Conservation (phyloP, 1,140 invertebrate species). For the Drosophila cardini region DNA sequence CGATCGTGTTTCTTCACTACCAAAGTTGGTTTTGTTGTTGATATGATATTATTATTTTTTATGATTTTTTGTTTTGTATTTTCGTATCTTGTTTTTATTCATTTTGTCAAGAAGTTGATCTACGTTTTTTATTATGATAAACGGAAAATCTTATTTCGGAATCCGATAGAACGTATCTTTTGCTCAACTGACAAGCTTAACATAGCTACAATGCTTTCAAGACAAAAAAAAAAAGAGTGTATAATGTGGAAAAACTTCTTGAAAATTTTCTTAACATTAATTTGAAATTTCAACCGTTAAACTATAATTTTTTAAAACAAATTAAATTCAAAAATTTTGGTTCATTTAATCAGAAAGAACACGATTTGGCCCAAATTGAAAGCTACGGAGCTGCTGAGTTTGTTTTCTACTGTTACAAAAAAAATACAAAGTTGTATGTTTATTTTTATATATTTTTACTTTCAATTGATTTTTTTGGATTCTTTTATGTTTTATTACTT, state of each 20-base stretch:
- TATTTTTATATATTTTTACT: constrained; percentile 53
- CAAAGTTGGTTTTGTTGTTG: constrained; percentile 35
- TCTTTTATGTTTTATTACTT: constrained; percentile 51
- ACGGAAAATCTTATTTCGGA: constrained; percentile 85
- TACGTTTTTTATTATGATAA: constrained; percentile 91
- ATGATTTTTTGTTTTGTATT: constrained; percentile 60
- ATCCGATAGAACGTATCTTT: background rate
- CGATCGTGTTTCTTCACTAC: constrained; percentile 4
- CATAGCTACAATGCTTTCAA: constrained; percentile 3
- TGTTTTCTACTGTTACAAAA: constrained; percentile 64
- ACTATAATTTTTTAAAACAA: constrained; percentile 25
- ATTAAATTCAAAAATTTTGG: constrained; percentile 8
- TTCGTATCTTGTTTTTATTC: constrained; percentile 30
- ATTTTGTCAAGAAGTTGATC: constrained; percentile 95
- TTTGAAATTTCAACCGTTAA: constrained; percentile 23
- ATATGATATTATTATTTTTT: constrained; percentile 51
- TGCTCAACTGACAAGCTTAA: constrained; percentile 11
- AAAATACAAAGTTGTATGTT: constrained; percentile 58
- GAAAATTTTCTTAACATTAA: constrained; percentile 63
- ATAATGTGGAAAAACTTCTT: constrained; percentile 82
- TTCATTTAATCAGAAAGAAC: constrained; percentile 56
- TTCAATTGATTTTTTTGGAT: constrained; percentile 44
- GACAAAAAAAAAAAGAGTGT: constrained; percentile 38
- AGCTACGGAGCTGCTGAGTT: constrained; percentile 55
- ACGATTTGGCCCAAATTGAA: constrained; percentile 65